Base-by-base conservation (phyloP, 2,113 vertebrate genomes). In the Leucoraja erinaceus region DNA sequence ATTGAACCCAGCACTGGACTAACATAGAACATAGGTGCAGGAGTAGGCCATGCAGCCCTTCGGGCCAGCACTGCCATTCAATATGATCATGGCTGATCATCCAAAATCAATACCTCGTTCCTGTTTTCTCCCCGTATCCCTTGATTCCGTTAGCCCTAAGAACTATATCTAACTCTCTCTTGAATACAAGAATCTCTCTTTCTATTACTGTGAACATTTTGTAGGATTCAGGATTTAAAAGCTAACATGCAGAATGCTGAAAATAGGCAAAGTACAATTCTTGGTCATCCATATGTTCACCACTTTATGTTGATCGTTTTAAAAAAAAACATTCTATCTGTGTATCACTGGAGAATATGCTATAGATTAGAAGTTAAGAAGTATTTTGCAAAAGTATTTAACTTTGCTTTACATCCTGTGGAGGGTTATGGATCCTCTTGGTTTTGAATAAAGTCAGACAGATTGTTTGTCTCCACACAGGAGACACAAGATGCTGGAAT, bases 371-470 rank as follows among this genome's bases (percentile, higher is more conserved):
- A 59, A 86, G 4, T 63, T 10, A 22, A 70, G 66, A 91, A 47
- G 11, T 91, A 90, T 31, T 70, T 90, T 38, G 8, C 86, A 90
- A n/a, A 72, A 47, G 70, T 72, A 83, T 72, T 86, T 86, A 18
- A 63, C 25, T 61, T 56, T 86, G 20, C 56, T 90, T 70, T 90
- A 33, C 86, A 90, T 90, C 33, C 31, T 66, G 18, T 12, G n/a
- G 33, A 25, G 88, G 66, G 72, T 91, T 72, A 47, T 3, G 9
- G 33, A 72, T 47, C 38, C 66, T 47, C 66, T 72, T 18, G 20
- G 33, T 28, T 72, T 91, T 72, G 63, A 72, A 25, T 47, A 6
- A 61, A 90, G 66, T 33, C n/a, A 68, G 61, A 63, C 63, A 72
- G 63, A 91, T 72, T 72, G 4, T 47, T 47, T n/a, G 20, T n/a